Conservation (phyloP, 2,113 vertebrate genomes). For the Percopsis transmontana region DNA sequence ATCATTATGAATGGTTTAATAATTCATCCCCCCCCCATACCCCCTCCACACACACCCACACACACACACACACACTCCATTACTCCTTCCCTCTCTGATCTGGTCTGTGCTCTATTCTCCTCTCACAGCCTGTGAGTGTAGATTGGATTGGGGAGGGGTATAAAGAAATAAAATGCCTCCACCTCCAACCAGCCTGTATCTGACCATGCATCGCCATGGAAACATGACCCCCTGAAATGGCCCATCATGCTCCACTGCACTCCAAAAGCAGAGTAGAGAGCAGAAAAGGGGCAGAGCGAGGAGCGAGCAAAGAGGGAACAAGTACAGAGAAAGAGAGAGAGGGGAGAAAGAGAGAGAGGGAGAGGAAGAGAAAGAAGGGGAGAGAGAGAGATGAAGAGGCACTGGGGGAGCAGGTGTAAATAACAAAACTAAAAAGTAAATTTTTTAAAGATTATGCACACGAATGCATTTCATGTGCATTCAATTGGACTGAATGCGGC, state of each 20-base stretch:
- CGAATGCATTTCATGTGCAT: too few species aligned
- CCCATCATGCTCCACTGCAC: conserved; percentile 67
- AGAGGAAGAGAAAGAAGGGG: too few species aligned
- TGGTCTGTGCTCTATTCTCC: conserved; percentile 49
- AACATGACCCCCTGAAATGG: conserved; percentile 66
- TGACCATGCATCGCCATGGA: conserved; percentile 67
- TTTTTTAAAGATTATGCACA: background rate
- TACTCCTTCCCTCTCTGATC: conserved; percentile 49
- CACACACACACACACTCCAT: conserved; percentile 59
- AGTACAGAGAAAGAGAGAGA: background rate
- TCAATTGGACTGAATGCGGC: too few species aligned
- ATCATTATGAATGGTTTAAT: too few species aligned
- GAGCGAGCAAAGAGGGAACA: background rate
- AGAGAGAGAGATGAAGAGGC: too few species aligned
- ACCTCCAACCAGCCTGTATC: conserved; percentile 62
- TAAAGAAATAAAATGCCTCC: conserved; percentile 57
- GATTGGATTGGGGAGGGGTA: conserved; percentile 14
- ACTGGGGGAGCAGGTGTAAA: too few species aligned
- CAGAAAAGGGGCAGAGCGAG: background rate
- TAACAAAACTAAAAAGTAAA: background rate
- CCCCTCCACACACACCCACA: conserved; percentile 44
- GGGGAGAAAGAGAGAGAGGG: too few species aligned
- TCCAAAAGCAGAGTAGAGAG: conserved; percentile 22
- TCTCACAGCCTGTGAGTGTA: conserved; percentile 55
- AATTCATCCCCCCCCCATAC: conserved; percentile 45